Evolutionary conservation across 2,797 vertebrate species (phyloP), one percentile per base, ranked within the genome.

Genomic region (Sphenodon punctatus): DNA sequence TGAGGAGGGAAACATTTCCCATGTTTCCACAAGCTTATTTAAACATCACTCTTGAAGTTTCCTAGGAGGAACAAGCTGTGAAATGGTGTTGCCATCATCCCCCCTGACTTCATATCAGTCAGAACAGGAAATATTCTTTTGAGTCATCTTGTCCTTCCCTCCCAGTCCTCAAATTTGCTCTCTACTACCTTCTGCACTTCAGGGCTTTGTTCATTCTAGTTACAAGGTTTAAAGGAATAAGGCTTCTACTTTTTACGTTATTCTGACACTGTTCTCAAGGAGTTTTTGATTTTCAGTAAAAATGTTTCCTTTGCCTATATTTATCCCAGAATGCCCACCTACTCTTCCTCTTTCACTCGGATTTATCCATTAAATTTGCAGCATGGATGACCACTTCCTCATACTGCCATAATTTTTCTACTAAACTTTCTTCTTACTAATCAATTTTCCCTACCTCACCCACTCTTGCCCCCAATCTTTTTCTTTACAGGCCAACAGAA

Each of bases 1-100:
- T 12, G 20, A 45, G 25, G 19, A 25, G 30, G 13, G 22, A 38
- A 14, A 16, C 22, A 7, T 36, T 60, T 45, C 51, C 32, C 0
- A 0, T 9, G 15, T 41, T 43, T 49, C 20, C 30, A 20, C 32
- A 30, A 49, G 25, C 39, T 22, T 49, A 34, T 38, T 36, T 59
- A n/a, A 45, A n/a, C n/a, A n/a, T 45, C 59, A 41, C 34, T 22
- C 20, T 36, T 38, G 56, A 36, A 36, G 34, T 36, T 36, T 34
- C 34, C 34, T 19, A 60, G 41, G 48, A 38, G 25, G 59, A 46
- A 19, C 1, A 3, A 4, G 2, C 46, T 53, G 23, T 5, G 5
- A 5, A 3, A 32, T 55, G 25, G 34, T 30, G 12, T 22, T 67
- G 42, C 51, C 9, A 25, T 41, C 19, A 27, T 9, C 41, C 58